Conservation (phyloP, 1,140 invertebrate species). For the Macrocentrus cingulum region DNA sequence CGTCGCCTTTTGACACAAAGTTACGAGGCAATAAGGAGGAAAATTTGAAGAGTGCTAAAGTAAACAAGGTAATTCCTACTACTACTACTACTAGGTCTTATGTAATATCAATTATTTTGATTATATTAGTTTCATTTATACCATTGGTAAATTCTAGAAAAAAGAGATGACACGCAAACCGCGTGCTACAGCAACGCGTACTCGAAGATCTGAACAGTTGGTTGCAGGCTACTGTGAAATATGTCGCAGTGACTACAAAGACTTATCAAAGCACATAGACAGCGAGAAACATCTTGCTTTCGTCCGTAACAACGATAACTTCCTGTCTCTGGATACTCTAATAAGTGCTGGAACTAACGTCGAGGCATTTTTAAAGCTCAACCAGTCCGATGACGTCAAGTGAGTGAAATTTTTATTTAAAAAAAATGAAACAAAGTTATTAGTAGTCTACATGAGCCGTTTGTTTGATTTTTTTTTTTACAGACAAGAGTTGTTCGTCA, state of each 20-base stretch:
- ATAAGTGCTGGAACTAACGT: conserved; percentile 66
- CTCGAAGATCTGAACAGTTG: conserved; percentile 60
- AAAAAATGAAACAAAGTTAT: background rate
- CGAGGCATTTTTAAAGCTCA: conserved; percentile 64
- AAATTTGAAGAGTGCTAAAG: conserved; percentile 47
- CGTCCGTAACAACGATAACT: conserved; percentile 71
- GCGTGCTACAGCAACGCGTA: conserved; percentile 60
- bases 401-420: conserved; percentile 33
- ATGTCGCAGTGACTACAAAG: conserved; percentile 71
- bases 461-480: conserved; percentile 31
- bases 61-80: conserved; percentile 44
- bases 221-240: conserved; percentile 74
- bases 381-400: conserved; percentile 52
- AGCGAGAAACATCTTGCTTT: conserved; percentile 73
- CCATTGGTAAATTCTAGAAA: conserved; percentile 34
- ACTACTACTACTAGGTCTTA: conserved; percentile 3
- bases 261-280: conserved; percentile 67
- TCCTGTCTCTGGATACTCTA: conserved; percentile 68
- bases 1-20: conserved; percentile 49
- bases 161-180: conserved; percentile 69
- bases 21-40: conserved; percentile 42
- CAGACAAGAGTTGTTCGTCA: conserved; percentile 50
- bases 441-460: conserved; percentile 16
- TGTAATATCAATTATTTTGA: conserved; percentile 5
- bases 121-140: conserved; percentile 8